Evolutionary conservation across 2,113 vertebrate species (phyloP).

Genomic region (Balaeniceps rex): DNA sequence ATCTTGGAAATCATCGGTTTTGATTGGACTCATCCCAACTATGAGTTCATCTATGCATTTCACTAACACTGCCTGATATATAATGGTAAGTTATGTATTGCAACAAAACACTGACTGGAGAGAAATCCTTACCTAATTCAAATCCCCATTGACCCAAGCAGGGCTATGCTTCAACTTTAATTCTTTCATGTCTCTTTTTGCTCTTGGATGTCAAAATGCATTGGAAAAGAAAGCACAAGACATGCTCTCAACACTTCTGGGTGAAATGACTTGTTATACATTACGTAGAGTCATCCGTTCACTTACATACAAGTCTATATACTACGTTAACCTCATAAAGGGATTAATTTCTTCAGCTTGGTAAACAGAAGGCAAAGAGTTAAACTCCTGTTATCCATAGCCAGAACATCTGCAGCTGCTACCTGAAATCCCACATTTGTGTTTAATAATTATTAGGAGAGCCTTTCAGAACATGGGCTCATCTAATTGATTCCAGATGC

Average conservation of each 20-base stretch:
- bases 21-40: not conserved
- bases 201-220: not conserved
- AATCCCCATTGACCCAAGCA: not conserved
- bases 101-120: not conserved
- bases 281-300: not conserved
- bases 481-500: not conserved
- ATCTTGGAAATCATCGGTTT: not conserved
- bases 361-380: not conserved
- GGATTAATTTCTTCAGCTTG: not conserved
- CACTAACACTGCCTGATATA: not conserved
- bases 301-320: not conserved
- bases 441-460: not conserved
- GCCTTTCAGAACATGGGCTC: not conserved
- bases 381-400: not conserved
- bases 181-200: not conserved
- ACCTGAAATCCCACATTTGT: not conserved
- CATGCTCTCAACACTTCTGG: not conserved
- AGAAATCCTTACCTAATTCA: not conserved
- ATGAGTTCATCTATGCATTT: not conserved
- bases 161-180: not conserved
- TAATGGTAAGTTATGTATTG: not conserved
- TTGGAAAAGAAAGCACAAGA: not conserved
- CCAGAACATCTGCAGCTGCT: not conserved
- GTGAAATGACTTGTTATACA: not conserved
- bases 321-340: not conserved